phyloP scores from a whole-genome alignment of 1,140 invertebrate species.

The Drosophila asahinai region DNA sequence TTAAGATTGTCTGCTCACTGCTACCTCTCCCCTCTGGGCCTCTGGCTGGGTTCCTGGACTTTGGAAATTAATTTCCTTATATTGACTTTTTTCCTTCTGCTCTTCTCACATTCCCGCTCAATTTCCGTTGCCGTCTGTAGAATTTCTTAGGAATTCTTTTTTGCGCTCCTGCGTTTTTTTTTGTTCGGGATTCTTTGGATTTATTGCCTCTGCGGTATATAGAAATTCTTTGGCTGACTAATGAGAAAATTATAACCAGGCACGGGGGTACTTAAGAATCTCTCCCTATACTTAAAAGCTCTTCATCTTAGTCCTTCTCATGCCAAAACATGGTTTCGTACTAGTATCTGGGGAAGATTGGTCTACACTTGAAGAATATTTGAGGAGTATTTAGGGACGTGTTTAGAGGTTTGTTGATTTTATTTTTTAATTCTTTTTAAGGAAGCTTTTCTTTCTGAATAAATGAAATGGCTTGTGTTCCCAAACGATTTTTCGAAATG shows the following conservation, averaged over 20 bases:
- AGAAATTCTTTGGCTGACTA: constrained; percentile 61
- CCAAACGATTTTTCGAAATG: too few species aligned
- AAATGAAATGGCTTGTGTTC: too few species aligned
- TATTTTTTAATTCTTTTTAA: too few species aligned
- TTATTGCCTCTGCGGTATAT: constrained; percentile 60
- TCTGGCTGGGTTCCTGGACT: constrained; percentile 34
- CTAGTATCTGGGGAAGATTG: constrained; percentile 15
- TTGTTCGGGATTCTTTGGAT: constrained; percentile 47
- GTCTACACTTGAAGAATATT: constrained; percentile 4
- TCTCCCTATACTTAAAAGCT: constrained; percentile 23
- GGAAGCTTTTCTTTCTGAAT: too few species aligned
- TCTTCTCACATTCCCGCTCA: constrained; percentile 13
- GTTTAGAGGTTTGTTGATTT: too few species aligned
- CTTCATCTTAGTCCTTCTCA: constrained; percentile 21
- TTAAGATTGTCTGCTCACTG: constrained; percentile 42
- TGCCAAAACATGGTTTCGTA: constrained; percentile 18
- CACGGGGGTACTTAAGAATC: constrained; percentile 41
- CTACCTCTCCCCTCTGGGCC: too few species aligned
- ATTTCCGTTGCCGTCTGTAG: constrained; percentile 48
- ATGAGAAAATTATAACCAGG: constrained; percentile 71
- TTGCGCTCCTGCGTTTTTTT: constrained; percentile 2
- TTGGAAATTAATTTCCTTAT: constrained; percentile 77
- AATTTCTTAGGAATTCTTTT: constrained; percentile 46
- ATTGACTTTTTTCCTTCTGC: constrained; percentile 68
- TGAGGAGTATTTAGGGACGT: too few species aligned